Percentiles rank a stretch among this genome's conserved stretches.
These are phyloP conservation scores for Sebastes kiyomatsui DNA, from an alignment of 2,797 vertebrate genomes.

Conservation along the genomic window DNA sequence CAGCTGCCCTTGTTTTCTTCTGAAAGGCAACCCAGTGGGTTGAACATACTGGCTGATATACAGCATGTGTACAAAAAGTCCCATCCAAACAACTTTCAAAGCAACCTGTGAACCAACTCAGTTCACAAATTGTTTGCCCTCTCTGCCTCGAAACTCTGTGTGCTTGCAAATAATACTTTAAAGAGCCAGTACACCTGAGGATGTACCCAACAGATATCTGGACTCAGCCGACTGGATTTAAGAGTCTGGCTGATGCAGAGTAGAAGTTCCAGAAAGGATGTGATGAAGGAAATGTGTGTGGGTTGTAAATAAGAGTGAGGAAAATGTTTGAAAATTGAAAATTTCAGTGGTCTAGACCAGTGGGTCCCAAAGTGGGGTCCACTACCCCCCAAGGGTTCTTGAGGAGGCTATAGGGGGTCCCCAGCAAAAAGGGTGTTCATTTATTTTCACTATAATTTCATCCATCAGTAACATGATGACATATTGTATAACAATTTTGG, in stretches of 20 bases:
- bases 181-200: slow-evolving; percentile 28
- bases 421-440: no score
- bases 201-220: slow-evolving; percentile 24
- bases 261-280: neutral
- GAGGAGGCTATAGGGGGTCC: no score
- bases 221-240: neutral
- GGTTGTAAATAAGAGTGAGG: neutral
- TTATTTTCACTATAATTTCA: no score
- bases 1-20: slow-evolving; percentile 40
- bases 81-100: slow-evolving; percentile 51
- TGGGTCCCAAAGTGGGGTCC: neutral
- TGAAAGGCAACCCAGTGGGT: slow-evolving; percentile 17
- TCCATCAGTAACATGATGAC: no score
- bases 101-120: slow-evolving; percentile 47
- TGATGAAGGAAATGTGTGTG: neutral
- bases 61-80: slow-evolving; percentile 38
- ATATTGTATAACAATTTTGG: no score
- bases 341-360: neutral
- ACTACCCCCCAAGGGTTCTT: no score
- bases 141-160: slow-evolving; percentile 34
- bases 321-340: neutral
- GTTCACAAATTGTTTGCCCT: slow-evolving; percentile 64
- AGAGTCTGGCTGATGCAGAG: slow-evolving; percentile 2
- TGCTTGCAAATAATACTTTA: slow-evolving; percentile 39
- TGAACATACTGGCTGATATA: slow-evolving; percentile 35